A percentile compares a stretch with the other conserved stretches of the same genome.
These are phyloP conservation scores for Troglohyphantes excavatus DNA, from an alignment of 2,888 invertebrate genomes.

Conservation along the genomic window DNA sequence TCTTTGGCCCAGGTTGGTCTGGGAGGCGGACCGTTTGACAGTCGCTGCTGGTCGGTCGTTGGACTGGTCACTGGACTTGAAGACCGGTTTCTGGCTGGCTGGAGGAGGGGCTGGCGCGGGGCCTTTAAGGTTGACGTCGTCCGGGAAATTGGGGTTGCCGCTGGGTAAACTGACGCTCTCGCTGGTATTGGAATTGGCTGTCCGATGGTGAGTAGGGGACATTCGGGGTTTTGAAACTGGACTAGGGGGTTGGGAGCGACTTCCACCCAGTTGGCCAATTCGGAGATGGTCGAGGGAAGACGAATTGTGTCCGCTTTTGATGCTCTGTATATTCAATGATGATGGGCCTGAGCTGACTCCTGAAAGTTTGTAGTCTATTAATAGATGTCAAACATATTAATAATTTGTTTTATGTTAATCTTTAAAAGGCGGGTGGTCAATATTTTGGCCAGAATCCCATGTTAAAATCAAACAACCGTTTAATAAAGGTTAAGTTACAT, in stretches of 20 bases:
- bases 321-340: constrained; percentile 63
- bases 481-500: not conserved
- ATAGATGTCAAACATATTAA: too few relatives aligned
- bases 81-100: constrained; percentile 86
- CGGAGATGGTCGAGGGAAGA: constrained; percentile 55
- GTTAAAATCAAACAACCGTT: not conserved
- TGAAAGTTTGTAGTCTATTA: not conserved
- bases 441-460: too few relatives aligned
- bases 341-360: constrained; percentile 37
- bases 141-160: constrained; percentile 66
- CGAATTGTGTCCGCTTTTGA: constrained; percentile 53
- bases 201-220: constrained; percentile 30
- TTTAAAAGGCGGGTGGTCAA: too few relatives aligned
- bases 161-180: not conserved
- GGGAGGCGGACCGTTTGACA: constrained; percentile 66
- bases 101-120: constrained; percentile 92
- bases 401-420: too few relatives aligned
- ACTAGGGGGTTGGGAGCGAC: constrained; percentile 78
- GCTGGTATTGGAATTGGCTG: constrained; percentile 14
- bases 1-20: constrained; percentile 63
- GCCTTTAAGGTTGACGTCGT: constrained; percentile 86
- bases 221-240: constrained; percentile 67
- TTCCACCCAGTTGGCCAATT: constrained; percentile 61
- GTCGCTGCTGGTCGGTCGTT: constrained; percentile 20
- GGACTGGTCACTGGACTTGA: constrained; percentile 43